These are phyloP conservation scores for Eumerus sabulonum DNA, from an alignment of 2,888 invertebrate genomes.

Conservation along the genomic window DNA sequence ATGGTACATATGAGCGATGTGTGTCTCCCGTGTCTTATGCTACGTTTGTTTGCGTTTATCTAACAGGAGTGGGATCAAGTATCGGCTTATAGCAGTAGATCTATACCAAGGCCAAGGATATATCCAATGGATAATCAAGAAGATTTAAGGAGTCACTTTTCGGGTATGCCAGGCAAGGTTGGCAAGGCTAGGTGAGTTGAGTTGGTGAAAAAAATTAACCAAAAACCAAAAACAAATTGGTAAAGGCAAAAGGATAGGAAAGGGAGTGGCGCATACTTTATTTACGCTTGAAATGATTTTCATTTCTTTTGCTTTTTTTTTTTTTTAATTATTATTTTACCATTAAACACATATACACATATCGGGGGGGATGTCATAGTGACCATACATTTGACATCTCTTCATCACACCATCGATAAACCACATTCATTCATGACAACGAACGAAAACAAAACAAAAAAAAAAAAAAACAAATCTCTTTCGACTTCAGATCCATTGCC, in stretches of 20 bases:
- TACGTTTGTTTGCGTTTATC: slow-evolving; percentile 38
- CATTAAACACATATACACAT: slow-evolving; percentile 16
- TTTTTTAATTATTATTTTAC: slow-evolving; percentile 62
- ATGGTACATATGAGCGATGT: too few species aligned
- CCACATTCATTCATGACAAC: slow-evolving; percentile 53
- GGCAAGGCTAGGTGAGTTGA: slow-evolving; percentile 78
- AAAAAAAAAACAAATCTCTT: too few species aligned
- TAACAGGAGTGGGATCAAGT: slow-evolving; percentile 90
- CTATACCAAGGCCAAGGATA: slow-evolving; percentile 92
- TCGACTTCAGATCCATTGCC: slow-evolving; percentile 84
- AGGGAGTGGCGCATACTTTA: slow-evolving; percentile 10
- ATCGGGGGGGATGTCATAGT: slow-evolving; percentile 28
- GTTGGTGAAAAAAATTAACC: too few species aligned
- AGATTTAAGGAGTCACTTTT: slow-evolving; percentile 88
- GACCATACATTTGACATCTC: slow-evolving; percentile 24
- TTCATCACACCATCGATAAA: slow-evolving; percentile 19
- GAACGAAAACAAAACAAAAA: slow-evolving; percentile 36
- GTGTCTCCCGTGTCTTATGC: too few species aligned
- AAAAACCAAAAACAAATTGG: too few species aligned
- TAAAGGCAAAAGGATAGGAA: not conserved
- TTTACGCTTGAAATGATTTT: slow-evolving; percentile 41
- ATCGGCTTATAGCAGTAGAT: slow-evolving; percentile 94
- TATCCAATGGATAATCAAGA: slow-evolving; percentile 88
- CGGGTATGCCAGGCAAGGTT: slow-evolving; percentile 82
- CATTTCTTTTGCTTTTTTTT: slow-evolving; percentile 36